Conservation (phyloP, 2,113 vertebrate genomes). For the Syngnathoides biaculeatus region DNA sequence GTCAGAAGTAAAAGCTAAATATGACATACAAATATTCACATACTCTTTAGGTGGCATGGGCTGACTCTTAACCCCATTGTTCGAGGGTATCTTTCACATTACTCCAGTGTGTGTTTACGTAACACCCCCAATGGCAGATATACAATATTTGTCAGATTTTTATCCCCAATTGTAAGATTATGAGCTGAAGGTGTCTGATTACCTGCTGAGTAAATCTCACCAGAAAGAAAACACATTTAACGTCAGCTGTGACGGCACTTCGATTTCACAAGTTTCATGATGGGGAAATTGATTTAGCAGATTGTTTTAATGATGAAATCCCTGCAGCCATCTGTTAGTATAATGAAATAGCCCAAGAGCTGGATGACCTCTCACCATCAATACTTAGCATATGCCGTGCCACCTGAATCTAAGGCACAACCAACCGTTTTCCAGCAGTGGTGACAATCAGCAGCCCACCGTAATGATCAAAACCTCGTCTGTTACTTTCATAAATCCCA, state of each 20-base stretch:
- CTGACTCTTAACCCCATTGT: no score
- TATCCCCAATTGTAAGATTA: no score
- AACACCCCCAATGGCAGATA: no score
- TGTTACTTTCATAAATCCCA: slow-evolving; percentile 54
- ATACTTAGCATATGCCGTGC: slow-evolving; percentile 49
- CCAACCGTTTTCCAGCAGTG: slow-evolving; percentile 33
- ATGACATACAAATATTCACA: no score
- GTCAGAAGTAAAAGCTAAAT: no score
- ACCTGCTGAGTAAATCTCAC: neutral
- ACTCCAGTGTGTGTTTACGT: no score
- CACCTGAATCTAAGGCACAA: slow-evolving; percentile 24
- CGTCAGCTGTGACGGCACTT: slow-evolving; percentile 2
- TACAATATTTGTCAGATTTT: neutral
- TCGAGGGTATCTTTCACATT: no score
- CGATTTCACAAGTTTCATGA: slow-evolving; percentile 14
- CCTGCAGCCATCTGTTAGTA: slow-evolving; percentile 63
- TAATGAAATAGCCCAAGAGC: slow-evolving; percentile 59
- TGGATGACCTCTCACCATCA: slow-evolving; percentile 57
- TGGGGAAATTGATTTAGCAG: slow-evolving; percentile 26
- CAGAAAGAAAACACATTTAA: slow-evolving; percentile 6
- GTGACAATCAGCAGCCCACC: slow-evolving; percentile 39
- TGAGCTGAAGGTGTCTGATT: neutral
- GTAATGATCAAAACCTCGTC: slow-evolving; percentile 65
- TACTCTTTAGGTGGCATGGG: no score
- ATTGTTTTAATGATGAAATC: slow-evolving; percentile 57